Evolutionary conservation across 2,113 vertebrate species (phyloP), one percentile per base, ranked within the genome.

Genomic region (Mola mola): DNA sequence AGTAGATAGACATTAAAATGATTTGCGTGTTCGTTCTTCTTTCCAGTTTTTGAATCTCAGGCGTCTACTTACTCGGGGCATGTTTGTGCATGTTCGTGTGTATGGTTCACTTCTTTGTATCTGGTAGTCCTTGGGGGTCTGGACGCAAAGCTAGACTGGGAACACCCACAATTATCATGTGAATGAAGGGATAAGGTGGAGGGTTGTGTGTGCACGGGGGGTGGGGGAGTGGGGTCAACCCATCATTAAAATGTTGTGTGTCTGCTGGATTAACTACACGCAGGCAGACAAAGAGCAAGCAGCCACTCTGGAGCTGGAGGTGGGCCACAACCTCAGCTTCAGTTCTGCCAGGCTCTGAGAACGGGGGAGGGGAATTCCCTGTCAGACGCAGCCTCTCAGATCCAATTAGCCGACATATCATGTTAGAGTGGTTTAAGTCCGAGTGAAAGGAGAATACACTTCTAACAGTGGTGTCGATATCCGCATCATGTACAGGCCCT

Each of bases 91-190:
- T 58, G 49, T 51, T 31, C 61, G 8, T 43, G 0, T 15, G 0
- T 43, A 42, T 22, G 19, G 26, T 13, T 63, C 41, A 48, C n/a
- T 41, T 52, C 43, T 72, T 47, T 53, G 19, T 43, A 34, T 59
- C 6, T 17, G n/a, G 17, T 42, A 12, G 29, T 47, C 34, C 26
- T 15, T 4, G 16, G 24, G 0, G 12, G 13, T 26, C 16, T 3
- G 29, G 33, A 2, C 0, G 70, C 56, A 55, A 62, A 71, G 34
- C 59, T 36, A 47, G 49, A 70, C 38, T 67, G 72, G 74, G 55
- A 74, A 69, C 42, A 22, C 77, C 64, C 41, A 15, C n/a, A 34
- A 88, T 87, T 87, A 83, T 19, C 83, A 85, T 87, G 46, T 58
- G 72, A 87, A 89, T 67, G 48, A 19, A 28, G 63, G 25, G 34